These are phyloP conservation scores for Sinotaia quadrata DNA, from an alignment of 2,888 invertebrate species.

Conservation along the genomic window DNA sequence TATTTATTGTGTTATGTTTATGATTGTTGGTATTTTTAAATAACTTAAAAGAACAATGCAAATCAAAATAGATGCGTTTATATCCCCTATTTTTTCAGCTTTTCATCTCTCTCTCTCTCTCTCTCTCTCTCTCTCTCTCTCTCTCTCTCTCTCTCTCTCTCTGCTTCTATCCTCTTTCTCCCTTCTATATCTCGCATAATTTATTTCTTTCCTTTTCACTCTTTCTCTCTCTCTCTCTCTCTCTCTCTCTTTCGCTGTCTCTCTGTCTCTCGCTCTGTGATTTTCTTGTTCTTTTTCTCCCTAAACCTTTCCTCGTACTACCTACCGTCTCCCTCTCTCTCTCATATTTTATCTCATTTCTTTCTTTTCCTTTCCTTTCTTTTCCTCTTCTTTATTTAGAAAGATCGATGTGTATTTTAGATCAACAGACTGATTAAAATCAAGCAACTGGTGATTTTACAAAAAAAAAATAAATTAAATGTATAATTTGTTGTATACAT, in stretches of 20 bases:
- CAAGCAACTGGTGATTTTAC: too few relatives aligned
- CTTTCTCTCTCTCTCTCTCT: not conserved
- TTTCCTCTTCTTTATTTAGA: not conserved
- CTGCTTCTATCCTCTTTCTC: not conserved
- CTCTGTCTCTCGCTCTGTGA: not conserved
- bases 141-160: not conserved
- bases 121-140: slow-evolving; percentile 11
- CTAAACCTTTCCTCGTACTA: not conserved
- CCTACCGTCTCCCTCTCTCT: too few relatives aligned
- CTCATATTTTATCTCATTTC: not conserved
- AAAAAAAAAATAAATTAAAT: too few relatives aligned
- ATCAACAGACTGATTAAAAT: too few relatives aligned
- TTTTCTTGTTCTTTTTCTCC: not conserved
- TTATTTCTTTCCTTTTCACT: not conserved
- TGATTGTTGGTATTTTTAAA: too few relatives aligned
- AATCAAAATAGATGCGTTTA: too few relatives aligned
- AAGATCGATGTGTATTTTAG: too few relatives aligned
- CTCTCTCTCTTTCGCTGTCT: not conserved
- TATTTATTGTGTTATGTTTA: too few relatives aligned
- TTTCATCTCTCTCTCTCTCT: slow-evolving; percentile 11
- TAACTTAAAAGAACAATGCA: too few relatives aligned
- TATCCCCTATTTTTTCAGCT: not conserved
- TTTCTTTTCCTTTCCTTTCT: not conserved
- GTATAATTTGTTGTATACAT: too few relatives aligned
- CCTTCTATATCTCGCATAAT: not conserved